Evolutionary conservation across 2,797 vertebrate genomes (phyloP).

Genomic region (Sparus aurata): DNA sequence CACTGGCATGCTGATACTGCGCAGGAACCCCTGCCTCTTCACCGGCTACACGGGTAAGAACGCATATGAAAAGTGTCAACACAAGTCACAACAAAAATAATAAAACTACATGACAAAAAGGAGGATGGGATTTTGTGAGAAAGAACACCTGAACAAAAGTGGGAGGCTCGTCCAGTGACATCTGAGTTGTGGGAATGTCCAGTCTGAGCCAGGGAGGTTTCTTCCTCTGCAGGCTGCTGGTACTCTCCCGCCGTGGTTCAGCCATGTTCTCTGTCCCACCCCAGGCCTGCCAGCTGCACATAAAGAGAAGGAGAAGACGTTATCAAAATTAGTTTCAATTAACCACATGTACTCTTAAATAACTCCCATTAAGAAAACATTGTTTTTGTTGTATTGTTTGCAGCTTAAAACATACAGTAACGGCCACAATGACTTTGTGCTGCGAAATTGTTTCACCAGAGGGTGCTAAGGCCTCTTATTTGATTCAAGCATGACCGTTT

Average conservation of each 20-base stretch:
- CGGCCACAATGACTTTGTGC: slow-evolving; percentile 17
- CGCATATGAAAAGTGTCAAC: background rate
- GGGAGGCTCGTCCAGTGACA: slow-evolving; percentile 89
- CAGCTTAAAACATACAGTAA: background rate
- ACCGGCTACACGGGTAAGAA: slow-evolving; percentile 80
- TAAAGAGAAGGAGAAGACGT: slow-evolving; percentile 9
- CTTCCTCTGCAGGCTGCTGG: slow-evolving; percentile 97
- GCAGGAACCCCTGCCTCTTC: slow-evolving; percentile 92
- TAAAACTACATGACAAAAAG: slow-evolving; percentile 9
- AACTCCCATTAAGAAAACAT: slow-evolving; percentile 1
- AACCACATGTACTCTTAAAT: slow-evolving; percentile 7
- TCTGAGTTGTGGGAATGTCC: slow-evolving; percentile 90
- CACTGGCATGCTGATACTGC: slow-evolving; percentile 96
- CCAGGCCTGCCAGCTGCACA: slow-evolving; percentile 83
- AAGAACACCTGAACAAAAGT: slow-evolving; percentile 89
- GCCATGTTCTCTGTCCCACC: slow-evolving; percentile 88
- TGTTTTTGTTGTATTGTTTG: slow-evolving; percentile 20
- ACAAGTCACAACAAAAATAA: slow-evolving; percentile 1
- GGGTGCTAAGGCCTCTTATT: slow-evolving; percentile 54
- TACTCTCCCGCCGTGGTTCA: slow-evolving; percentile 91
- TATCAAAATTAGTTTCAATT: background rate
- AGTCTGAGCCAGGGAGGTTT: slow-evolving; percentile 97
- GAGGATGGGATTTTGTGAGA: background rate
- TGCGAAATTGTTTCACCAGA: slow-evolving; percentile 65
- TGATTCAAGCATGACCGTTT: slow-evolving; percentile 22